These are phyloP conservation scores for Fragum sueziense DNA, from an alignment of 2,888 invertebrate species.

Conservation along the genomic window DNA sequence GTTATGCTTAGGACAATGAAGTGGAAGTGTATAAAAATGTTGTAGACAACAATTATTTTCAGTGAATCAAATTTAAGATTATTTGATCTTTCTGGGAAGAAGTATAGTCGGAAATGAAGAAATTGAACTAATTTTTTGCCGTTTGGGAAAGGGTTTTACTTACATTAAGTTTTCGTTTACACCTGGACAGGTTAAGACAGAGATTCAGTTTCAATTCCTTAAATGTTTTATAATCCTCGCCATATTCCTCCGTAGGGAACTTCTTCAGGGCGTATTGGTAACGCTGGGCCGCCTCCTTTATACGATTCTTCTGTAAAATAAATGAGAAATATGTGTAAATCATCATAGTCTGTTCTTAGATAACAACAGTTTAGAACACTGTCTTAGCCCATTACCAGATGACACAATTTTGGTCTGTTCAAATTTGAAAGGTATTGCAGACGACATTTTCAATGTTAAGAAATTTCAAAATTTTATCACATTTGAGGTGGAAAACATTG, in stretches of 20 bases:
- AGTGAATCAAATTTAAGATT: too few species aligned
- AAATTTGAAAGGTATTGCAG: not conserved
- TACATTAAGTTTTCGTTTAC: slow-evolving; percentile 96
- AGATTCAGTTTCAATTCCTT: slow-evolving; percentile 94
- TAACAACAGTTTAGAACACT: too few species aligned
- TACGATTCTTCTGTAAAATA: slow-evolving; percentile 89
- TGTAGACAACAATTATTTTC: too few species aligned
- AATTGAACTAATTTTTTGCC: not conserved
- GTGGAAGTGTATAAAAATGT: not conserved
- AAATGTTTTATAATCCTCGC: slow-evolving; percentile 87
- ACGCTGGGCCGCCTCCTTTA: slow-evolving; percentile 96
- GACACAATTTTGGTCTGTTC: not conserved
- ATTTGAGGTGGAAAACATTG: not conserved
- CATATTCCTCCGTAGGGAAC: slow-evolving; percentile 86
- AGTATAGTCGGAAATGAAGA: not conserved
- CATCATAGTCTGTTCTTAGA: too few species aligned
- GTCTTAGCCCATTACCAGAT: not conserved
- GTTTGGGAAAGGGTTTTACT: slow-evolving; percentile 83
- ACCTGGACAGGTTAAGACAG: slow-evolving; percentile 94
- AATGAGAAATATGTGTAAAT: slow-evolving; percentile 31
- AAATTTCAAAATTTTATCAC: not conserved
- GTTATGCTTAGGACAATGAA: too few species aligned
- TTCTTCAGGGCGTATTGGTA: slow-evolving; percentile 97
- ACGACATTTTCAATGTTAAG: not conserved
- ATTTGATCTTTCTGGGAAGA: not conserved